Base-by-base conservation (phyloP, 2,888 invertebrate species). In the Byasa hedistus region DNA sequence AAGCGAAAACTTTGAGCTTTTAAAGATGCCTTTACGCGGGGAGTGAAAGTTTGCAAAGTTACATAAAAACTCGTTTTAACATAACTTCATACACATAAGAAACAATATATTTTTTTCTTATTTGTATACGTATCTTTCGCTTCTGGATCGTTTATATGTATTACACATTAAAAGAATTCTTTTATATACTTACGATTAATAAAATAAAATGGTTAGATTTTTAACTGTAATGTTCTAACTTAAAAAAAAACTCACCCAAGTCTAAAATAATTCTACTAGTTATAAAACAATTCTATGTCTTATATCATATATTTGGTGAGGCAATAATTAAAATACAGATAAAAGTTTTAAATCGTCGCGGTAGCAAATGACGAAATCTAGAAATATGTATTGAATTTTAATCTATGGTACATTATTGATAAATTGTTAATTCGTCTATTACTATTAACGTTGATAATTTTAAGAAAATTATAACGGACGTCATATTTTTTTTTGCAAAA, bases 11-110 rank as follows among this genome's bases (percentile, higher is more conserved):
- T 54, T 57, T 58, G 51, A 68, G 64, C 64, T 64, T 66, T 60
- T 54, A 57, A 64, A 61, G 56, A 55, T 56, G 39, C 54, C 61
- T 61, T 48, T 22, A 23, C 27, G 52, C 44, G 24, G 27, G 24
- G 60, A 64, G 67, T 69, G 69, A 69, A 69, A 69, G 69, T 64
- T 65, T 23, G 56, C 54, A 32, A 39, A 65, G 57, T 69, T 68
- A 64, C 56, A 64, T 64, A 69, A 68, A 63, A 24, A 68, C 68
- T 21, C 8, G 66, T 69, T 66, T 57, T 51, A 24, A 56, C 57
- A 44, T 17, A 58, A 39, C 39, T 32, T 39, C 32, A 17, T 56
- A 48, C 54, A 39, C 22, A 32, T 59, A 57, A 59, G 48, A 63
- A 19, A 58, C 70, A 69, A 70, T 70, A 72, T 70, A 39, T 3